Evolutionary conservation across 2,797 vertebrate genomes (phyloP).

Genomic region (Oryzias sinensis): DNA sequence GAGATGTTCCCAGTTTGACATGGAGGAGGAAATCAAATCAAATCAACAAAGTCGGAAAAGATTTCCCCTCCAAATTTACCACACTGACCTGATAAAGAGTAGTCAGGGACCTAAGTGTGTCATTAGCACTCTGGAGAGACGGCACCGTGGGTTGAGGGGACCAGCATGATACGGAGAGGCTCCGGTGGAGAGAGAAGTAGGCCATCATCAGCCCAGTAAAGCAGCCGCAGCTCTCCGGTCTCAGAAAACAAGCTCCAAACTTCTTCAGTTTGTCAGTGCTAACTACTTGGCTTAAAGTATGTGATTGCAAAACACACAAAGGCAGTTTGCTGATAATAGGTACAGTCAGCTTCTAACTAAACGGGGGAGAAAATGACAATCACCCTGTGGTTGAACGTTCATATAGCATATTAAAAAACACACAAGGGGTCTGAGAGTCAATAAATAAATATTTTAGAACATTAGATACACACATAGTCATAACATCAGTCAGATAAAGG

Average conservation of each 20-base stretch:
- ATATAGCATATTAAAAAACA: slow-evolving; percentile 1
- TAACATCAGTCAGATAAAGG: neutral
- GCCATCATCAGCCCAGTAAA: slow-evolving; percentile 37
- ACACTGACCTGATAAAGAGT: slow-evolving; percentile 58
- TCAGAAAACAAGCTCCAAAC: slow-evolving; percentile 7
- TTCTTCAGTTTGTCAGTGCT: slow-evolving; percentile 12
- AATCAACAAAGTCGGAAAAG: slow-evolving; percentile 19
- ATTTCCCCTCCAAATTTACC: slow-evolving; percentile 32
- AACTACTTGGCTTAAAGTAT: slow-evolving; percentile 1
- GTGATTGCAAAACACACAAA: neutral
- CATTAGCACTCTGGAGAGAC: slow-evolving; percentile 71
- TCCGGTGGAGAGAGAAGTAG: slow-evolving; percentile 53
- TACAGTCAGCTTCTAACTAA: too few species aligned
- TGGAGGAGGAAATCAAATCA: slow-evolving; percentile 28
- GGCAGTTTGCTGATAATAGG: neutral
- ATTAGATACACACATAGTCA: neutral
- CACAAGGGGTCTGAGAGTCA: neutral
- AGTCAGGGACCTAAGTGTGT: slow-evolving; percentile 65
- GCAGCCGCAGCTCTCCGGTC: slow-evolving; percentile 23
- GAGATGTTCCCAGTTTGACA: slow-evolving; percentile 18
- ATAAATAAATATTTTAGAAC: neutral
- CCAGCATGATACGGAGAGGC: slow-evolving; percentile 55
- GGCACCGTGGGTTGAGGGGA: slow-evolving; percentile 41
- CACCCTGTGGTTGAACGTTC: neutral
- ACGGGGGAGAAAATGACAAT: too few species aligned